Conservation (phyloP, 1,140 invertebrate species). For the Dendrolimus kikuchii region DNA sequence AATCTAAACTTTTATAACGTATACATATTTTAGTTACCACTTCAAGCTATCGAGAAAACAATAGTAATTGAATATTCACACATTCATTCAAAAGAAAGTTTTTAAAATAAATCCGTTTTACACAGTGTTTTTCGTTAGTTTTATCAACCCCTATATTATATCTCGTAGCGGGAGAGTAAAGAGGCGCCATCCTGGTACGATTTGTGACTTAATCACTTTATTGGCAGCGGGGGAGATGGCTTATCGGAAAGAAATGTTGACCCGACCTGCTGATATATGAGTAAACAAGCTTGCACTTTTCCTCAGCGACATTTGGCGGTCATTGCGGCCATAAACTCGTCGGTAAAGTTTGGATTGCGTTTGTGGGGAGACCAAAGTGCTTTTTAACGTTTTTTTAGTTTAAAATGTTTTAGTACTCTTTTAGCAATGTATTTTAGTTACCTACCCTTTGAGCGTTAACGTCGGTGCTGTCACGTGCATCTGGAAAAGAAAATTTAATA, state of each 20-base stretch:
- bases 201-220: conserved; percentile 73
- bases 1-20: too few species aligned
- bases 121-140: too few species aligned
- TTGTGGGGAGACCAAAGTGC: conserved; percentile 35
- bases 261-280: conserved; percentile 55
- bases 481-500: conserved; percentile 31
- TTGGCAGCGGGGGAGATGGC: conserved; percentile 60
- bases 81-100: neutral
- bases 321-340: conserved; percentile 58
- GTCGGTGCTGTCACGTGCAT: conserved; percentile 50
- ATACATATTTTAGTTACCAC: too few species aligned
- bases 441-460: conserved; percentile 47
- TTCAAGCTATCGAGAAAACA: neutral
- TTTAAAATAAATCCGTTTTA: too few species aligned
- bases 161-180: conserved; percentile 23
- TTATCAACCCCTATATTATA: conserved; percentile 14
- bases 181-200: conserved; percentile 44
- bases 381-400: conserved; percentile 41
- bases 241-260: conserved; percentile 63
- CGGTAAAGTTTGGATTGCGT: conserved; percentile 56
- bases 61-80: neutral
- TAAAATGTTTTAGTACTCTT: conserved; percentile 25
- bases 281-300: conserved; percentile 70
- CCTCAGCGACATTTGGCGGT: conserved; percentile 59
- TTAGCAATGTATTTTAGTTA: conserved; percentile 20